Base-by-base conservation (phyloP, 2,113 vertebrate species). In the Gobio gobio region DNA sequence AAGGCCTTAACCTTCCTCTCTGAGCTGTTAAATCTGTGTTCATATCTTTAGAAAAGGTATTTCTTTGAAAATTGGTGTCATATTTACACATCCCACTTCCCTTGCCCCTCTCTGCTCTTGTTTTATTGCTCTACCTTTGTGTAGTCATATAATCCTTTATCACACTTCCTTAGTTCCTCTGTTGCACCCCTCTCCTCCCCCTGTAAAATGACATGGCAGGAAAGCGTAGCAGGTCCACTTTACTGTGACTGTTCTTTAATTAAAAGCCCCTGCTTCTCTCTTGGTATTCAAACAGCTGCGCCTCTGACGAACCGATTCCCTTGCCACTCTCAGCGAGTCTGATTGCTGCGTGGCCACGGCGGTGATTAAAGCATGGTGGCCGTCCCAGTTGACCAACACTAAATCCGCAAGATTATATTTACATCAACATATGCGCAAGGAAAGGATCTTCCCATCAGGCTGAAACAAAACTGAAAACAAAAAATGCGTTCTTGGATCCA, bases 221-320 rank as follows among this genome's bases (percentile, higher is more conserved):
- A 88, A 58, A 79, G 6, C 33, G 3, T 26, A n/a, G n/a, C 66
- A 47, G 76, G 78, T 72, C 77, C 33, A 43, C 61, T 70, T 49
- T 45, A 59, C 49, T 80, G 61, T 72, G 77, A 72, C 75, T 68
- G 33, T 43, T 72, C 45, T 80, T 68, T 79, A 85, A 80, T 85
- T 80, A 85, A 85, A 85, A 85, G 61, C 63, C 54, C 61, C 18
- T 40, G 75, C 63, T 45, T 36, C 10, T 79, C 63, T 73, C 33
- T 77, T 3, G 63, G 61, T 45, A 36, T 85, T 85, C 47, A 56
- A 24, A 77, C 75, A 58, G 63, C 75, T 43, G 83, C 0, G 54
- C 5, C n/a, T 72, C 26, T 29, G n/a, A 85, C 64, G 2, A 70
- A 72, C 54, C 26, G 56, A 73, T 80, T 66, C 83, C 76, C 84